Evolutionary conservation across 1,140 invertebrate species (phyloP), one percentile per base, ranked within the genome.

Genomic region (Zelostemma sp.): DNA sequence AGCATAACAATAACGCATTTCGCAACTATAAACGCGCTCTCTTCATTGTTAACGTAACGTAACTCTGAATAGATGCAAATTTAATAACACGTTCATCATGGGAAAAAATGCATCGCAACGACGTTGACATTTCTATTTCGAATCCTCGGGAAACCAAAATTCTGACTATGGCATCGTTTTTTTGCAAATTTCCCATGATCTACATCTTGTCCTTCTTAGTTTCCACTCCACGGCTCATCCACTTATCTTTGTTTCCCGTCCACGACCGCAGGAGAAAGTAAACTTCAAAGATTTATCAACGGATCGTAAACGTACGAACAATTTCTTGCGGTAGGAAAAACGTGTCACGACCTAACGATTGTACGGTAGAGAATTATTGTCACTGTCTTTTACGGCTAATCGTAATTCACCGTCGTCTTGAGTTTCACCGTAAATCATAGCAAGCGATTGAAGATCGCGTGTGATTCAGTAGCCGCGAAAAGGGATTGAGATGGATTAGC

Each of bases 201-300:
- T 35, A 1, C 49, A 51, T 51, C 35, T 6, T 60, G 50, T 65
- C 54, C 49, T 43, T 56, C 51, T 9, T 41, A 16, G 4, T 67
- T 67, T 59, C 55, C 38, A 40, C 54, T 54, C 55, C 35, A 45
- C 12, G 17, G 8, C 17, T 49, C 21, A 43, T 55, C 33, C 1
- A 16, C 1, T 58, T 25, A 54, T 9, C 51, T 57, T 63, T 31
- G 66, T 50, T 55, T 43, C 28, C 33, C 19, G 9, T 50, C 50
- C 40, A 11, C 51, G 35, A 38, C 15, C 15, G 48, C 50, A 15
- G 51, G 66, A 50, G 66, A 69, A 63, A 69, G 66, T 60, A 17
- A 69, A 60, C 56, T 50, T 59, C 60, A 48, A 19, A 31, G 59
- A 64, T 61, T 61, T 51, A 64, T 46, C 19, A 61, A 9, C 46